A percentile compares a stretch with the other conserved stretches of the same genome.
Evolutionary conservation across 2,113 vertebrate species (phyloP).

Genomic region (Datnioides undecimradiatus): DNA sequence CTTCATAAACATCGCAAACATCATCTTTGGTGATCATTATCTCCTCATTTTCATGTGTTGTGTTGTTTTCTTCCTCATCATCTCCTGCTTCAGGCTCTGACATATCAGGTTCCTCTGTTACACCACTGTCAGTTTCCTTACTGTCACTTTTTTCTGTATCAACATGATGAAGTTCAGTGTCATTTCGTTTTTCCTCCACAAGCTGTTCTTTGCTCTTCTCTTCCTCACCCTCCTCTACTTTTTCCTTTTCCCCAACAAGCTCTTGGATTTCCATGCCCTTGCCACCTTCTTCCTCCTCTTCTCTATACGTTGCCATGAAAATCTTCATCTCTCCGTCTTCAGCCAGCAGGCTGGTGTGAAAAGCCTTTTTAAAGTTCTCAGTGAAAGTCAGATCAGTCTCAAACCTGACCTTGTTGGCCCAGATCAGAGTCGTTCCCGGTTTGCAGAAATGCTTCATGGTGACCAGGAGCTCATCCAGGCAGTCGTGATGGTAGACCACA

Average conservation of each 20-base stretch:
- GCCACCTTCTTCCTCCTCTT: constrained; percentile 26
- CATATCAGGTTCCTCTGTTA: background rate
- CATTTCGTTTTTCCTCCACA: background rate
- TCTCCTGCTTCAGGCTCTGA: background rate
- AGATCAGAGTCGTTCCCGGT: constrained; percentile 89
- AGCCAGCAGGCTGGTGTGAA: constrained; percentile 85
- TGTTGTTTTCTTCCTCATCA: constrained; percentile 7
- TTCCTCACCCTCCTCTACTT: background rate
- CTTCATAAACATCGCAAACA: too few relatives aligned
- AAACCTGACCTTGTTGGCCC: constrained; percentile 93
- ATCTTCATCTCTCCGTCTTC: constrained; percentile 89
- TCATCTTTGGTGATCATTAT: background rate
- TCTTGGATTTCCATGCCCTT: background rate
- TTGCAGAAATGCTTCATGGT: constrained; percentile 91
- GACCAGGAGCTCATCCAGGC: constrained; percentile 85
- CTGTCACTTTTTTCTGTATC: background rate
- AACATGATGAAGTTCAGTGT: background rate
- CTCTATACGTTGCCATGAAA: constrained; percentile 84
- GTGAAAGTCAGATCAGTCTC: constrained; percentile 88
- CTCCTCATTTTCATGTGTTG: constrained; percentile 12
- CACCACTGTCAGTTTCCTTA: constrained; percentile 4
- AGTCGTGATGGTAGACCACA: constrained; percentile 91
- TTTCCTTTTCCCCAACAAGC: constrained; percentile 59
- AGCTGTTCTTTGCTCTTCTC: background rate
- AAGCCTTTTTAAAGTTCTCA: constrained; percentile 82